Evolutionary conservation across 2,113 vertebrate genomes (phyloP).

Genomic region (Tapirus terrestris): DNA sequence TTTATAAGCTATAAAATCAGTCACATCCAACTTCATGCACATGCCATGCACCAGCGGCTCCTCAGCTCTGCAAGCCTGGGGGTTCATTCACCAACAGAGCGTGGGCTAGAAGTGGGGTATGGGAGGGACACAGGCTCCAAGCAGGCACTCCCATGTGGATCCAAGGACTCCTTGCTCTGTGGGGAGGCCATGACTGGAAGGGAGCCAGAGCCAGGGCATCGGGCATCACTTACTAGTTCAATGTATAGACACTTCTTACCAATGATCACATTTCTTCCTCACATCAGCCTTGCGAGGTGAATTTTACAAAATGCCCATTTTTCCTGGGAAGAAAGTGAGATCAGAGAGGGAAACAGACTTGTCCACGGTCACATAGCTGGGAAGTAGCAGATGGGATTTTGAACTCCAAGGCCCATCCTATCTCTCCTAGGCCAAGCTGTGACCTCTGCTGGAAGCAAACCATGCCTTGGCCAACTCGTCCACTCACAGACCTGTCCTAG

Average conservation of each 20-base stretch:
- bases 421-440: not conserved
- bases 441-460: not conserved
- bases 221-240: not conserved
- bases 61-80: not conserved
- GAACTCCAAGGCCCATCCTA: not conserved
- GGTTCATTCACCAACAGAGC: not conserved
- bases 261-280: not conserved
- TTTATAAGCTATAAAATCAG: slow-evolving; percentile 1
- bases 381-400: not conserved
- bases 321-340: not conserved
- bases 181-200: not conserved
- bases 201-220: not conserved
- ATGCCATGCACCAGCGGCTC: not conserved
- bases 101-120: not conserved
- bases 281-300: not conserved
- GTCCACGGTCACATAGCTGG: not conserved
- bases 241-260: not conserved
- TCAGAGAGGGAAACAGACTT: not conserved
- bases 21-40: not conserved
- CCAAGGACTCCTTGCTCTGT: not conserved
- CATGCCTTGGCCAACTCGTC: not conserved
- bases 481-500: not conserved
- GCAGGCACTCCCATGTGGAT: not conserved
- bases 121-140: not conserved
- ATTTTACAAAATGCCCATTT: not conserved